A percentile compares a stretch with the other conserved stretches of the same genome.
Evolutionary conservation across 37 sponge, comb jelly and placozoan genomes (phyloP).

Genomic region (Mnemiopsis leidyi): DNA sequence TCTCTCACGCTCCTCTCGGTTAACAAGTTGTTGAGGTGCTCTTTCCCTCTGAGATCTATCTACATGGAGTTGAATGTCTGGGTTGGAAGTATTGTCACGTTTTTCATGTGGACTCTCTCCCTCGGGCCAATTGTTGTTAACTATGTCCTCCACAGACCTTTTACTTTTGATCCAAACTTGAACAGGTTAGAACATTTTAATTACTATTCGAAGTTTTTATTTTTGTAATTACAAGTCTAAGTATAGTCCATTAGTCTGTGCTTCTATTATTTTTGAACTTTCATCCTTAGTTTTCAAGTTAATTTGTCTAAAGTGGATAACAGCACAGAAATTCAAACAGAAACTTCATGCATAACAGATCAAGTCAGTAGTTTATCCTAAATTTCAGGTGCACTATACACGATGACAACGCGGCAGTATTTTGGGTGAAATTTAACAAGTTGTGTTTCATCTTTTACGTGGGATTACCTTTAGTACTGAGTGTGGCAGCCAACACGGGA

Average conservation of each 20-base stretch:
- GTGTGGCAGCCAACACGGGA: neutral
- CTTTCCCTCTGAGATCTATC: neutral
- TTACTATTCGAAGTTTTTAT: too few relatives aligned
- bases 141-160: conserved; percentile 15
- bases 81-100: neutral
- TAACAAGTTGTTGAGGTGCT: neutral
- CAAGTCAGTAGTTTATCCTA: too few relatives aligned
- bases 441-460: neutral
- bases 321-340: too few relatives aligned
- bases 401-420: neutral
- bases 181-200: conserved; percentile 40
- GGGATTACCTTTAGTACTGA: neutral
- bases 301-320: too few relatives aligned
- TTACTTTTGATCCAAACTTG: neutral
- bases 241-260: too few relatives aligned
- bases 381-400: conserved; percentile 33
- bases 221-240: too few relatives aligned
- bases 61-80: neutral
- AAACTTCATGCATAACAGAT: too few relatives aligned
- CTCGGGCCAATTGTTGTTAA: neutral
- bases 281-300: too few relatives aligned
- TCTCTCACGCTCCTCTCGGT: neutral
- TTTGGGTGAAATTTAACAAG: conserved; percentile 42
- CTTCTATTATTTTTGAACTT: too few relatives aligned
- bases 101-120: conserved; percentile 7